phyloP scores from a whole-genome alignment of 1,140 invertebrate species.

The Orchestia grillus region DNA sequence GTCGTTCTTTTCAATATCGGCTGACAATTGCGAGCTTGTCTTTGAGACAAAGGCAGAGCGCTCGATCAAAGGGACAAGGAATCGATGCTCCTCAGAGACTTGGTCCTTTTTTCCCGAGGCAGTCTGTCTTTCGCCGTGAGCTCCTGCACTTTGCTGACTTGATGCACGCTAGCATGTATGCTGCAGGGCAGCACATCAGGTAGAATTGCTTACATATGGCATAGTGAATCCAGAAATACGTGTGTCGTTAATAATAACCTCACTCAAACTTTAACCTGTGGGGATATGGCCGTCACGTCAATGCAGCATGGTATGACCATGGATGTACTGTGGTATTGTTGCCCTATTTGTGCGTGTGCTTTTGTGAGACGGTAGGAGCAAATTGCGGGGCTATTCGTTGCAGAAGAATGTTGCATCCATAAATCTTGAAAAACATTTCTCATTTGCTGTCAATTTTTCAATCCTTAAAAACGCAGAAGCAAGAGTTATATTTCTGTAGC shows the following conservation, averaged over 20 bases:
- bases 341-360: too few relatives aligned
- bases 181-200: neutral
- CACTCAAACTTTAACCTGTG: neutral
- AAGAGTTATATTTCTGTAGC: neutral
- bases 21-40: constrained; percentile 11
- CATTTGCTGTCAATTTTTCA: too few relatives aligned
- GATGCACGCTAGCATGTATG: neutral
- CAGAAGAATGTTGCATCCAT: too few relatives aligned
- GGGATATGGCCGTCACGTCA: neutral
- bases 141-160: neutral
- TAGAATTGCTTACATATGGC: neutral
- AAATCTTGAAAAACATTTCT: too few relatives aligned
- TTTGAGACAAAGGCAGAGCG: neutral
- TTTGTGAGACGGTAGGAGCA: too few relatives aligned
- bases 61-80: constrained; percentile 2
- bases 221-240: neutral
- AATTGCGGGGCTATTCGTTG: too few relatives aligned
- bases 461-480: too few relatives aligned
- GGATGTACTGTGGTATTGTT: too few relatives aligned
- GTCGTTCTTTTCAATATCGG: constrained; percentile 4
- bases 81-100: neutral
- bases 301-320: too few relatives aligned
- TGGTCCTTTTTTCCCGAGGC: neutral
- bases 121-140: neutral
- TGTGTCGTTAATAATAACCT: neutral